Conservation (phyloP, 2,888 invertebrate species). For the Acrocyrtus sp. region DNA sequence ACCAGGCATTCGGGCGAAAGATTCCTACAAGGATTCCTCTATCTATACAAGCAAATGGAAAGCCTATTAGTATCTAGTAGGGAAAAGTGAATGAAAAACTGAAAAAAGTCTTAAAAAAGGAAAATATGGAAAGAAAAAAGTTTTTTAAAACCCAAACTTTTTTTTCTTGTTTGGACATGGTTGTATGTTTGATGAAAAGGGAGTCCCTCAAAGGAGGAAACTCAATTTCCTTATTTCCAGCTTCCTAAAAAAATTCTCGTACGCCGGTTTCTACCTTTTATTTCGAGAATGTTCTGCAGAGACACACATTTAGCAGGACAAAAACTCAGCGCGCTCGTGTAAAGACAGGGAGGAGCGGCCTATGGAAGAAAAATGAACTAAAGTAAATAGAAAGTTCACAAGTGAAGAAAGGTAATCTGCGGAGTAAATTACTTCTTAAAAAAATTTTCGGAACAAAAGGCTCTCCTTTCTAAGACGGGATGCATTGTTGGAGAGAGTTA, state of each 20-base stretch:
- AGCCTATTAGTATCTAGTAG: too few species aligned
- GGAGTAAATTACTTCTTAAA: conserved; percentile 46
- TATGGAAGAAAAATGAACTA: not conserved
- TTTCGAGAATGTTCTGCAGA: not conserved
- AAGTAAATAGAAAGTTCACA: conserved; percentile 24
- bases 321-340: not conserved
- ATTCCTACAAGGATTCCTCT: conserved; percentile 9
- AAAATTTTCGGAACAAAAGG: conserved; percentile 5
- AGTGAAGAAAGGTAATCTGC: conserved; percentile 34
- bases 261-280: conserved; percentile 14
- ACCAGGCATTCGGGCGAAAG: conserved; percentile 12
- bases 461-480: conserved; percentile 1
- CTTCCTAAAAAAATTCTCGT: too few species aligned
- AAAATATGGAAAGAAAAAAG: conserved; percentile 9
- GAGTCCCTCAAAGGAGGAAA: conserved; percentile 19
- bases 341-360: not conserved
- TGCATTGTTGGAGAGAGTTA: conserved; percentile 4
- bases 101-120: conserved; percentile 8
- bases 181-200: conserved; percentile 28
- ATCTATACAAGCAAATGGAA: not conserved
- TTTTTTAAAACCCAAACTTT: conserved; percentile 19
- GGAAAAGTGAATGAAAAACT: not conserved
- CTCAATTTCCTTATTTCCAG: conserved; percentile 36
- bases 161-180: conserved; percentile 34
- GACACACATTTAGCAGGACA: not conserved